Evolutionary conservation across 2,888 invertebrate species (phyloP).

Genomic region (Pristionchus fissidentatus): DNA sequence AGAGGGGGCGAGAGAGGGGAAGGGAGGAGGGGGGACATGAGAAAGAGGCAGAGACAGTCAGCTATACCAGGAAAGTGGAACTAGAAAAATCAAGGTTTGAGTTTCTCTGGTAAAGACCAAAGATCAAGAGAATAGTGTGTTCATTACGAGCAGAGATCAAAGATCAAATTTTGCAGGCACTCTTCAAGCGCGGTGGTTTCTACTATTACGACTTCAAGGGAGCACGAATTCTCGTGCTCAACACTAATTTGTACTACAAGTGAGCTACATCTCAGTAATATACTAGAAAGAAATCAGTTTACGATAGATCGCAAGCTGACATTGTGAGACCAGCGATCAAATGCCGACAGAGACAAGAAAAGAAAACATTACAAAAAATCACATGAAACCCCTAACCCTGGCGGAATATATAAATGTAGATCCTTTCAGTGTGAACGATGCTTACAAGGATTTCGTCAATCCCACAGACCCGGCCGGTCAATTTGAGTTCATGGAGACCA

Average conservation of each 20-base stretch:
- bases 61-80: background rate
- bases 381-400: no score
- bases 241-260: constrained; percentile 73
- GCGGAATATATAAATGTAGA: no score
- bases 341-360: no score
- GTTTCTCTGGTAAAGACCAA: no score
- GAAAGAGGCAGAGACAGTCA: background rate
- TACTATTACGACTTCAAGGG: constrained; percentile 60
- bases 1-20: background rate
- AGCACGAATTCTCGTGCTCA: constrained; percentile 66
- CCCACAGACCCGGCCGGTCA: constrained; percentile 70
- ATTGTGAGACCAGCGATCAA: background rate
- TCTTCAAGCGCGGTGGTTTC: constrained; percentile 70
- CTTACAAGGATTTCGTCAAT: constrained; percentile 63
- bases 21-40: background rate
- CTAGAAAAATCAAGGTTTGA: no score
- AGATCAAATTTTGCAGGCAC: constrained; percentile 51
- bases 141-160: background rate
- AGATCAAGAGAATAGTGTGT: background rate
- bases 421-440: constrained; percentile 58
- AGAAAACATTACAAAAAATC: no score
- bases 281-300: no score
- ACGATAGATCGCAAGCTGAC: no score
- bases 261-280: constrained; percentile 47
- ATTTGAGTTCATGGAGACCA: constrained; percentile 67